phyloP scores from a whole-genome alignment of 2,113 vertebrate species.

The Pelobates fuscus region DNA sequence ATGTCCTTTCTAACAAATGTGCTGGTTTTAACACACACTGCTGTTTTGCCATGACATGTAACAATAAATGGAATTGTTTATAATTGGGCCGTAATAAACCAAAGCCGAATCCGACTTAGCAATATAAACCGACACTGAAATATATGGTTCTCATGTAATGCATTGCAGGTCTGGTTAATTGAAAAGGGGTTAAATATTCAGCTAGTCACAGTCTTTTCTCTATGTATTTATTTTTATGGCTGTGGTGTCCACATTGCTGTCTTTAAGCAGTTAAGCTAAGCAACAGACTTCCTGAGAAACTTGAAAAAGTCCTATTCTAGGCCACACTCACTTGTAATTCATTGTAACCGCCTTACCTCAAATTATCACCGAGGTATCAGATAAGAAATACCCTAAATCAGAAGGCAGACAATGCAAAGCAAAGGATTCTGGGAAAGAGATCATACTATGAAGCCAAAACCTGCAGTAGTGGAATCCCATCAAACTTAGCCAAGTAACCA shows the following conservation, averaged over 20 bases:
- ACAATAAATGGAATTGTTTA: constrained; percentile 49
- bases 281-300: background rate
- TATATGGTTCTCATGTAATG: background rate
- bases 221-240: background rate
- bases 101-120: constrained; percentile 21
- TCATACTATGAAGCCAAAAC: no score
- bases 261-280: background rate
- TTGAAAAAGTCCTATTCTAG: background rate
- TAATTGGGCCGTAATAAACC: constrained; percentile 33
- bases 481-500: no score
- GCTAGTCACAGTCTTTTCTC: background rate
- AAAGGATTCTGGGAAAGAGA: no score
- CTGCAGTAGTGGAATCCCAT: no score
- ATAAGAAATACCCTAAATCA: no score
- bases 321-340: background rate
- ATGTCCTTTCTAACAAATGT: constrained; percentile 40
- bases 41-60: constrained; percentile 32
- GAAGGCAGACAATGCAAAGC: no score
- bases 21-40: constrained; percentile 30
- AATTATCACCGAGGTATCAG: no score
- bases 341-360: background rate
- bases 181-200: constrained; percentile 1
- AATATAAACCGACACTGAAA: constrained; percentile 16
- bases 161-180: background rate
- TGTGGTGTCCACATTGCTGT: background rate